Evolutionary conservation across 2,888 invertebrate species (phyloP), one percentile per base, ranked within the genome.

Genomic region (Tipula lateralis): DNA sequence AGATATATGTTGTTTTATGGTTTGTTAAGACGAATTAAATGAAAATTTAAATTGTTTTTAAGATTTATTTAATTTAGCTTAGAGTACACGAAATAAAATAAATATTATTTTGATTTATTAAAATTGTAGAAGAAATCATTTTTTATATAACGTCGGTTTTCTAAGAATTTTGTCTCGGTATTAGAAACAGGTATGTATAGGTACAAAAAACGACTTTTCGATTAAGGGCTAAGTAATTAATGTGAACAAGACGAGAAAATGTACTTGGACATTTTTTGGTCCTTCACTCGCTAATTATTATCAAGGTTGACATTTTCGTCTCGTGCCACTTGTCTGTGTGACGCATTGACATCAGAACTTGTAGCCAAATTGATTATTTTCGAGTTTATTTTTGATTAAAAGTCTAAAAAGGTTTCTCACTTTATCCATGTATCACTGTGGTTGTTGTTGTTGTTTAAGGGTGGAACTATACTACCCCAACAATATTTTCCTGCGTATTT

Each of bases 1-100:
- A 66, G 66, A 24, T 66, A 66, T 19, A 66, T 66, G 66, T 66
- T 66, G 66, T 66, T 66, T 66, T 66, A 66, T 24, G 66, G 66
- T 66, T 66, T 66, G 66, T 66, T 66, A 66, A 66, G 66, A 66
- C 24, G 66, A 66, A 66, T 66, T 66, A 66, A 66, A 66, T 66
- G 24, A 66, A 66, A 66, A 66, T 66, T 66, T 66, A 66, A 66
- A 66, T 66, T 66, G 66, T 66, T 66, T n/a, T 66, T 66, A 66
- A 66, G 66, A 66, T 66, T 66, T 66, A 66, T 66, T 66, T 66
- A 66, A 66, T 66, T 66, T 66, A 66, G 24, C 66, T 66, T 24
- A n/a, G n/a, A 66, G 66, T 66, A 66, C 19, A 24, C n/a, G n/a
- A 66, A 24, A 50, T 50, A 50, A 50, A 66, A 66, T 3, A 66